Conservation (phyloP, 1,140 invertebrate genomes). For the Trissolcus basalis region DNA sequence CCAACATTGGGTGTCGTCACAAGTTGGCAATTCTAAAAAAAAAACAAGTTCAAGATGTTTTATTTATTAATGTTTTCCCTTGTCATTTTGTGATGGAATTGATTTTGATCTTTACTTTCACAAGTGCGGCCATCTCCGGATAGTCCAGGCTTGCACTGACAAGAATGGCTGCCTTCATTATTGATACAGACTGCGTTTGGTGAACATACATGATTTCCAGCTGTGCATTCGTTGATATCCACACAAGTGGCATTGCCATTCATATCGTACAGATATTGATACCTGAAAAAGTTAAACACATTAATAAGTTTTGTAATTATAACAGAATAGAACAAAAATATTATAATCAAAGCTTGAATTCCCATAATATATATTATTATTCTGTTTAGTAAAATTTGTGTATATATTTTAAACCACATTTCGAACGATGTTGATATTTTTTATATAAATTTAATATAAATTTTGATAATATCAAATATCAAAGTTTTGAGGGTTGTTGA, state of each 20-base stretch:
- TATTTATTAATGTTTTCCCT: too few relatives aligned
- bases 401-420: too few relatives aligned
- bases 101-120: conserved; percentile 71
- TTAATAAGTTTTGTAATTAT: too few relatives aligned
- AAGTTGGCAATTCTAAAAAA: conserved; percentile 68
- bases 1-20: conserved; percentile 77
- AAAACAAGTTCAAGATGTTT: not conserved
- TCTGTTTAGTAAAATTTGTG: too few relatives aligned
- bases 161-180: conserved; percentile 85
- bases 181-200: conserved; percentile 90
- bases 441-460: too few relatives aligned
- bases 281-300: conserved; percentile 74
- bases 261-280: conserved; percentile 79
- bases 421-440: too few relatives aligned
- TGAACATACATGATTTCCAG: conserved; percentile 86
- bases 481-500: too few relatives aligned
- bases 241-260: conserved; percentile 79
- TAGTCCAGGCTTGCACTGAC: conserved; percentile 85
- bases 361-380: too few relatives aligned
- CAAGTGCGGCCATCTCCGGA: conserved; percentile 85
- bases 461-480: too few relatives aligned
- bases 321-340: too few relatives aligned
- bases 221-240: conserved; percentile 91
- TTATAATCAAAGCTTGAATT: too few relatives aligned
- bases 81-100: too few relatives aligned